Percentiles rank a stretch among this genome's conserved stretches.
Conservation (phyloP, 2,888 invertebrate species). For the Mechanitis messenoides region DNA sequence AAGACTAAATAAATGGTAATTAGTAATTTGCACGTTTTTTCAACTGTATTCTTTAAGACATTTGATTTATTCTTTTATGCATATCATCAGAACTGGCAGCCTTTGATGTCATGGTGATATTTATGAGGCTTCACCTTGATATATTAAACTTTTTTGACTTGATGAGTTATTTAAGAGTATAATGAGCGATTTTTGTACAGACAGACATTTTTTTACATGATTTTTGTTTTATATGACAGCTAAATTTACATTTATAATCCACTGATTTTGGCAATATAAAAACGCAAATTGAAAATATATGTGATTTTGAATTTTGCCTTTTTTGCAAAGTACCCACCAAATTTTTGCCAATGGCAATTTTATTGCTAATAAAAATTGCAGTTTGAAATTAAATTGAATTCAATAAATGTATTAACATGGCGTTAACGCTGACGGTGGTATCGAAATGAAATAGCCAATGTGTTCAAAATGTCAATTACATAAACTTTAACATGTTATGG, state of each 20-base stretch:
- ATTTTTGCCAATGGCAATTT: too few relatives aligned
- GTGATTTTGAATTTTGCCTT: too few relatives aligned
- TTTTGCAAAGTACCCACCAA: too few relatives aligned
- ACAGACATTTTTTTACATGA: conserved; percentile 36
- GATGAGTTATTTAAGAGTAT: conserved; percentile 43
- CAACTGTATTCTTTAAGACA: conserved; percentile 36
- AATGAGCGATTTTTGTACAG: conserved; percentile 35
- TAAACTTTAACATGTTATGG: conserved; percentile 53
- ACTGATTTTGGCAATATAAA: too few relatives aligned
- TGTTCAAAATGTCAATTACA: conserved; percentile 33
- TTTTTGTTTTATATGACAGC: neutral
- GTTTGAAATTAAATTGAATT: conserved; percentile 20
- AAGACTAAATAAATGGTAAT: conserved; percentile 41
- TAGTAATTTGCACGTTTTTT: conserved; percentile 44
- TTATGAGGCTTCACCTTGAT: conserved; percentile 45
- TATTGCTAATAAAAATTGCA: neutral
- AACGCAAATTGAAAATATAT: too few relatives aligned
- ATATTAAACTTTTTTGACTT: conserved; percentile 35
- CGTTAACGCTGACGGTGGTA: conserved; percentile 34
- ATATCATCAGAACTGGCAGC: conserved; percentile 38
- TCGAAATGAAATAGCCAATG: conserved; percentile 48
- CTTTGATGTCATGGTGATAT: conserved; percentile 44
- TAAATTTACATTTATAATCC: too few relatives aligned
- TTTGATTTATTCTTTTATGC: conserved; percentile 45
- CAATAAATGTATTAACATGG: conserved; percentile 30